Evolutionary conservation across 1,140 invertebrate genomes (phyloP).

Genomic region (Hyles euphorbiae): DNA sequence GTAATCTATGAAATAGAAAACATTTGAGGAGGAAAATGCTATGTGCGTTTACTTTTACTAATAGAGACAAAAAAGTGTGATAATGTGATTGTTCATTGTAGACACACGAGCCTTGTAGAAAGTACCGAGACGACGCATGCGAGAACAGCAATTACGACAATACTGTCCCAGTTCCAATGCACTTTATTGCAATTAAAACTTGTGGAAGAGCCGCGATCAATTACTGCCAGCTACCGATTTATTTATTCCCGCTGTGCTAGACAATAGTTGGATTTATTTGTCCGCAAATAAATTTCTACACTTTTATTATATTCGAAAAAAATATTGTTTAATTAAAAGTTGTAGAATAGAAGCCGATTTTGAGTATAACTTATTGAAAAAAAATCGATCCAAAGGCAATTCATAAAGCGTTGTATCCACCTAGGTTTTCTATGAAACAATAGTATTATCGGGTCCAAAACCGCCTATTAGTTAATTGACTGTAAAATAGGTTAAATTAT

Average conservation of each 20-base stretch:
- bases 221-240: slow-evolving; percentile 4
- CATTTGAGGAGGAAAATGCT: slow-evolving; percentile 8
- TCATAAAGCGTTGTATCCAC: no score
- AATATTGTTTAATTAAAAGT: background rate
- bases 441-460: no score
- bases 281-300: no score
- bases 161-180: slow-evolving; percentile 39
- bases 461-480: no score
- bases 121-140: slow-evolving; percentile 41
- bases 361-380: no score
- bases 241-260: background rate
- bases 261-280: no score
- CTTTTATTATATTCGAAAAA: no score
- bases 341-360: no score
- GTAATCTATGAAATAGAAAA: slow-evolving; percentile 1
- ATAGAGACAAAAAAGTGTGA: slow-evolving; percentile 54
- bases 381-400: no score
- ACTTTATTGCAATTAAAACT: slow-evolving; percentile 16
- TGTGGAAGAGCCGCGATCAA: slow-evolving; percentile 12
- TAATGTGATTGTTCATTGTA: slow-evolving; percentile 61
- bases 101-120: slow-evolving; percentile 45
- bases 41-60: slow-evolving; percentile 52
- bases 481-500: no score
- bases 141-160: slow-evolving; percentile 52
- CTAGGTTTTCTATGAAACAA: no score